phyloP scores from a whole-genome alignment of 1,140 invertebrate genomes.

The Pectinophora gossypiella region DNA sequence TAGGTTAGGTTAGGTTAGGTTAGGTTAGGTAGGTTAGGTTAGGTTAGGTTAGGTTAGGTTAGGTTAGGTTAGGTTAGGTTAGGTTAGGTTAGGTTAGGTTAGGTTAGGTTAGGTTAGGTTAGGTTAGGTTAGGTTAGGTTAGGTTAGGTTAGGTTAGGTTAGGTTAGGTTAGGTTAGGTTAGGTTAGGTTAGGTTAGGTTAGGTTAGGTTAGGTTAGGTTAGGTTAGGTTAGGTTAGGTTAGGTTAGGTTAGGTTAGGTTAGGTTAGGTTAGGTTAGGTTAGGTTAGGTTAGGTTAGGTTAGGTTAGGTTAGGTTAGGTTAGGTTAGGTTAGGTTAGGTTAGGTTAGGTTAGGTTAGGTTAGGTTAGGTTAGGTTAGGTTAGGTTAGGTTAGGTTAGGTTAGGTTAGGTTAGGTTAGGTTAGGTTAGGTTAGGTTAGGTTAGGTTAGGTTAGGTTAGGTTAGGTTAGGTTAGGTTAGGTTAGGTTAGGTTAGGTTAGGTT shows the following conservation, averaged over 20 bases:
- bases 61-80: slow-evolving; percentile 21
- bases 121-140: slow-evolving; percentile 16
- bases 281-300: slow-evolving; percentile 21
- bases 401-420: too few species aligned
- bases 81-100: slow-evolving; percentile 23
- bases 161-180: slow-evolving; percentile 20
- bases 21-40: too few species aligned
- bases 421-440: too few species aligned
- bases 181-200: slow-evolving; percentile 21
- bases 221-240: slow-evolving; percentile 15
- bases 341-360: too few species aligned
- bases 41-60: slow-evolving; percentile 9
- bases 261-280: slow-evolving; percentile 17
- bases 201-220: slow-evolving; percentile 21
- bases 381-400: too few species aligned
- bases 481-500: too few species aligned
- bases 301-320: too few species aligned
- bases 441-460: too few species aligned
- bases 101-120: slow-evolving; percentile 16
- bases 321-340: too few species aligned
- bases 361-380: too few species aligned
- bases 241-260: slow-evolving; percentile 17
- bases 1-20: slow-evolving; percentile 15
- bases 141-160: slow-evolving; percentile 16
- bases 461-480: too few species aligned